Evolutionary conservation across 2,113 vertebrate genomes (phyloP).

Genomic region (Neoarius graeffei): DNA sequence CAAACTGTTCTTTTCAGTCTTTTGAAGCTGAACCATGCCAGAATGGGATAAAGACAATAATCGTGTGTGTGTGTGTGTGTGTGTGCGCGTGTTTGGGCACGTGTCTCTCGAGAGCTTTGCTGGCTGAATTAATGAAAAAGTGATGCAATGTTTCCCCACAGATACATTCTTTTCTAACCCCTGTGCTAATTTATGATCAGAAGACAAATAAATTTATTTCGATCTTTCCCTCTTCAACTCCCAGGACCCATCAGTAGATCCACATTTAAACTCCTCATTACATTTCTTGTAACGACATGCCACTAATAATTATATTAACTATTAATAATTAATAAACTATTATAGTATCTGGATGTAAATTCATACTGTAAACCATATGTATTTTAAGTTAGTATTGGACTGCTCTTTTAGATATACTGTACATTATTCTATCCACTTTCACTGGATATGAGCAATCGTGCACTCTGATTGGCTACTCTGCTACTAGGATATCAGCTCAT

Average conservation of each 20-base stretch:
- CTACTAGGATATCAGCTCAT: no score
- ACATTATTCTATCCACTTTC: no score
- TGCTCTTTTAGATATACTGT: not conserved
- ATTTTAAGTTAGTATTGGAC: not conserved
- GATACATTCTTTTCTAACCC: not conserved
- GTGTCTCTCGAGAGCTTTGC: no score
- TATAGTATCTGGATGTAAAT: not conserved
- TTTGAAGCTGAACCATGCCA: not conserved
- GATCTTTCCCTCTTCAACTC: not conserved
- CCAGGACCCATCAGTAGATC: not conserved
- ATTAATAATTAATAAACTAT: not conserved
- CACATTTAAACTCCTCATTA: not conserved
- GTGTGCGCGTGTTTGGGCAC: no score
- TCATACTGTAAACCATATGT: not conserved
- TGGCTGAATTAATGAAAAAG: no score
- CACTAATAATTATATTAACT: not conserved
- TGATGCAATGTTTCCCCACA: not conserved
- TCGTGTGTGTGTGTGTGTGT: no score
- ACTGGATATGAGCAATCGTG: no score
- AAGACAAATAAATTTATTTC: not conserved
- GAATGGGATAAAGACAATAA: conserved; percentile 17
- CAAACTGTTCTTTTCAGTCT: not conserved
- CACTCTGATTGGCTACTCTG: not conserved
- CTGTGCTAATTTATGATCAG: not conserved
- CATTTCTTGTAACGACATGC: not conserved